phyloP scores from a whole-genome alignment of 2,888 invertebrate species.

The Entomobrya multifasciata region DNA sequence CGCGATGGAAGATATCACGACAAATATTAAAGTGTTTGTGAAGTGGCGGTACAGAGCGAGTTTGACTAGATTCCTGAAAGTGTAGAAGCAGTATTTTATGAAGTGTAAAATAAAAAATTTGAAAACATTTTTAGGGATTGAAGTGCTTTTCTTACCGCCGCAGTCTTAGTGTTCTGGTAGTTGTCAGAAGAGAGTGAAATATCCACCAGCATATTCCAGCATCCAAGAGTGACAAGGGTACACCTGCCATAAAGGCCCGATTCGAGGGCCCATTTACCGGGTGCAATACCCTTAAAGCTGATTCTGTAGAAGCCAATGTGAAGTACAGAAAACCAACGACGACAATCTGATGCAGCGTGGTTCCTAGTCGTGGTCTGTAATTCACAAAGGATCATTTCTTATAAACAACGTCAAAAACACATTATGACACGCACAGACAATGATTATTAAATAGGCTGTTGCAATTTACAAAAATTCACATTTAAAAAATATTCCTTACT shows the following conservation, averaged over 20 bases:
- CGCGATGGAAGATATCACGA: constrained; percentile 93
- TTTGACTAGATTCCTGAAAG: constrained; percentile 91
- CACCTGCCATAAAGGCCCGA: constrained; percentile 88
- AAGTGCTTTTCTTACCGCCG: constrained; percentile 83
- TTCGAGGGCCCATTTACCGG: constrained; percentile 85
- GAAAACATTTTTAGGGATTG: background rate
- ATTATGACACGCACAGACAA: no score
- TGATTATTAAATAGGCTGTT: background rate
- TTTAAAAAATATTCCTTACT: constrained; percentile 84
- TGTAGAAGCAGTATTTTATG: no score
- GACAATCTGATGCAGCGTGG: constrained; percentile 93
- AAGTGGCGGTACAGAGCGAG: constrained; percentile 94
- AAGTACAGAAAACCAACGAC: constrained; percentile 92
- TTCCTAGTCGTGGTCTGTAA: constrained; percentile 90
- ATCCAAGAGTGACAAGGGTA: constrained; percentile 93
- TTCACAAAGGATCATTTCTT: constrained; percentile 4
- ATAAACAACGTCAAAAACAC: background rate
- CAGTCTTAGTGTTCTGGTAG: constrained; percentile 92
- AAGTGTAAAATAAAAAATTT: constrained; percentile 16
- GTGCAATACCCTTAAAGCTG: constrained; percentile 88
- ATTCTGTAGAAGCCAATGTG: constrained; percentile 91
- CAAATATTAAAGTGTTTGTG: constrained; percentile 95
- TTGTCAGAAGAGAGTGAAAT: constrained; percentile 92
- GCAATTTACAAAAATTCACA: background rate
- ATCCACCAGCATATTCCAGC: constrained; percentile 97